Evolutionary conservation across 2,888 invertebrate species (phyloP), one percentile per base, ranked within the genome.

Genomic region (Trichacis sp.): DNA sequence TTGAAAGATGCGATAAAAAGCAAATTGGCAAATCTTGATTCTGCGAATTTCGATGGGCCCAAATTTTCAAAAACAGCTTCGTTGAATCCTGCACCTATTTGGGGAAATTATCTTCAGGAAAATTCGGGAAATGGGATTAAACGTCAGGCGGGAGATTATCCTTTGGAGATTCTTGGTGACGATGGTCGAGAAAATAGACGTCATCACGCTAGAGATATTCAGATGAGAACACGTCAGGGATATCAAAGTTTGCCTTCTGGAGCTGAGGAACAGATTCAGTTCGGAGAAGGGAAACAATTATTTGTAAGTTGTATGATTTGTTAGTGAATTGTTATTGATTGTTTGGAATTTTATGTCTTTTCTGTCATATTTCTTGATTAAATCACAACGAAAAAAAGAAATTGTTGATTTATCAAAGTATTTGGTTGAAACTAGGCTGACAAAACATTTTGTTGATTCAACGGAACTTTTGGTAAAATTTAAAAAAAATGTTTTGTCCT

Each of bases 141-240:
- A 56, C 69, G 79, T 42, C 69, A 77, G 55, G 50, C 65, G 6
- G 58, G 66, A 2, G 71, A 69, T 43, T 69, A 72, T 19, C 36
- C 64, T 14, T 15, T 50, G 11, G 53, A 42, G 6, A 11, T 42
- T 36, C 11, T 11, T 11, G 14, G 36, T 12, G n/a, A n/a, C n/a
- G 24, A 24, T 24, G 24, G 8, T 24, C 8, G 24, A n/a, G n/a
- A n/a, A n/a, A 36, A 36, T 36, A 46, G 51, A 4, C 69, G 68
- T 24, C 71, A 76, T 46, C 64, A 70, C 33, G 63, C 72, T 9
- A 74, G 82, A 43, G 73, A 70, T 5, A 74, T 83, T 2, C 73
- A 82, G 18, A 82, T 83, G 80, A 69, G 80, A 24, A 80, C 84
- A 77, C 81, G 78, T 55, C 84, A 84, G 47, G 83, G 84, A 3